Base-by-base conservation (phyloP, 2,888 invertebrate genomes). In the Silvanus unidentatus region DNA sequence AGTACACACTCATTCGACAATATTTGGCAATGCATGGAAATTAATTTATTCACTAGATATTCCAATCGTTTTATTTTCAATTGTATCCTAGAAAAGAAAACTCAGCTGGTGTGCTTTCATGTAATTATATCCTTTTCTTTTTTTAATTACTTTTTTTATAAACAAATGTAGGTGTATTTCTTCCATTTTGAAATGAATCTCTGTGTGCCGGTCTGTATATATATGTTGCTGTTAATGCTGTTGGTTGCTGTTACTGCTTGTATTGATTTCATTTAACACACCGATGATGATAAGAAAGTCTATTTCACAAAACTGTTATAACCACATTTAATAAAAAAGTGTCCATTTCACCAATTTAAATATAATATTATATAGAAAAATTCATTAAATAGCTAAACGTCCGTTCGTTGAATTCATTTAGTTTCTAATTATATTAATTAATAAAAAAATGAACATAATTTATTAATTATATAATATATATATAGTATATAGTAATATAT, bases 351-450 rank as follows among this genome's bases (percentile, higher is more conserved):
- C 58, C 53, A 52, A 50, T 54, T 54, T 49, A 22, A 22, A 22
- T 22, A 22, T 5, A 5, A 22, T 22, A 22, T 22, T 22, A 22
- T 22, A 22, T 22, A 22, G 22, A 22, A 22, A 22, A 49, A 44
- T 49, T 43, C 43, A 48, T 59, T 59, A 63, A 62, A 62, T 58
- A 59, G 59, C 65, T 66, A 66, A 65, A 65, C 64, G 65, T 69
- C 63, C 62, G 36, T 40, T 54, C 57, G 52, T 55, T 55, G 50
- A 43, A 36, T 48, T 14, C 40, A 32, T 38, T 44, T 45, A 15
- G 29, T 38, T 40, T 32, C 34, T 29, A 40, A 22, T 22, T 22
- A 22, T 22, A 22, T 22, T 22, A 22, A 5, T 22, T 22, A 22
- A 22, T 22, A 5, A 8, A 22, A 22, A 22, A 22, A 5, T 5